Percentiles rank a stretch among this genome's conserved stretches.
These are phyloP conservation scores for Onychorhynchus coronatus DNA, from an alignment of 2,113 vertebrate genomes.

Conservation along the genomic window DNA sequence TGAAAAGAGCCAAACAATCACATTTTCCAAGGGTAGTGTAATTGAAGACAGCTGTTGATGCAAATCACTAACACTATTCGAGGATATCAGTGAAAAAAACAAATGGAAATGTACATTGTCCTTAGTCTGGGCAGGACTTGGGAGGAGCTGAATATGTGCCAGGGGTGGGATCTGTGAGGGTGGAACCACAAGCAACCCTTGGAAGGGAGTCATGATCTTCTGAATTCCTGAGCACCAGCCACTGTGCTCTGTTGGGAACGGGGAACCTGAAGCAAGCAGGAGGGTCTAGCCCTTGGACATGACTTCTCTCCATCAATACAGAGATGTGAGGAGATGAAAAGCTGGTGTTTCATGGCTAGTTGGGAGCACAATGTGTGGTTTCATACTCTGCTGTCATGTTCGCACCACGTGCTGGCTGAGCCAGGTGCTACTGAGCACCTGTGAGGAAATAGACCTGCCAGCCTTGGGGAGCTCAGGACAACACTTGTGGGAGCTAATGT, in stretches of 20 bases:
- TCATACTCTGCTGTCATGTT: neutral
- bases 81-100: constrained; percentile 2
- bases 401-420: neutral
- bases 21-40: constrained; percentile 6
- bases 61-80: neutral
- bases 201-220: neutral
- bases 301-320: neutral
- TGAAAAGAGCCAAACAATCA: constrained; percentile 17
- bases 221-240: neutral
- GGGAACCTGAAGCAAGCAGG: neutral
- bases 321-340: neutral
- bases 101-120: neutral
- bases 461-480: neutral
- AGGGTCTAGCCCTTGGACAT: neutral
- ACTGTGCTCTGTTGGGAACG: neutral
- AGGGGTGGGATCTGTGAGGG: neutral
- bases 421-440: neutral
- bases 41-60: constrained; percentile 19
- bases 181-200: neutral
- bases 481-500: neutral
- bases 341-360: neutral
- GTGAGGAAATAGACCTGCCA: neutral
- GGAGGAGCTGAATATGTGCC: neutral
- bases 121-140: neutral
- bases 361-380: neutral